A percentile compares a stretch with the other conserved stretches of the same genome.
Evolutionary conservation across 2,888 invertebrate species (phyloP).

Genomic region (Stratiomys singularior): DNA sequence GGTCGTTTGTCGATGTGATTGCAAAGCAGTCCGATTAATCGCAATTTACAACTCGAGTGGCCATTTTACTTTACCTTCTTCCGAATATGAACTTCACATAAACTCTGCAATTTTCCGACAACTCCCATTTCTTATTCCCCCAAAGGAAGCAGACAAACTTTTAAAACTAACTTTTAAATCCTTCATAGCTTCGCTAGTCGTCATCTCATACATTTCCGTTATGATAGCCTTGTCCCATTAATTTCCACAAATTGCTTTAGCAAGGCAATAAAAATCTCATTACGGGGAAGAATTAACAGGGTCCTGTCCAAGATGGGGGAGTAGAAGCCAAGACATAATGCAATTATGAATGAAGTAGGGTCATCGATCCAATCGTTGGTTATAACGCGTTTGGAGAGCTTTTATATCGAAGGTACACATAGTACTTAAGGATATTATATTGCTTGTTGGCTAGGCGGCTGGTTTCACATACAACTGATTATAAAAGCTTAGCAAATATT

Average conservation of each 20-base stretch:
- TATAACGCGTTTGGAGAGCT: too few species aligned
- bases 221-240: slow-evolving; percentile 40
- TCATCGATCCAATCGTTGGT: slow-evolving; percentile 26
- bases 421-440: too few species aligned
- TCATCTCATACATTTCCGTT: slow-evolving; percentile 23
- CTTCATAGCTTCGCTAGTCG: slow-evolving; percentile 25
- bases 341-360: slow-evolving; percentile 19
- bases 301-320: neutral
- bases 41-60: too few species aligned
- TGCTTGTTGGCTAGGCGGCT: too few species aligned
- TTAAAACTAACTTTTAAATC: slow-evolving; percentile 40
- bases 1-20: too few species aligned
- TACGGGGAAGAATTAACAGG: slow-evolving; percentile 31
- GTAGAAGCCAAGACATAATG: neutral
- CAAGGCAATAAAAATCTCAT: slow-evolving; percentile 44
- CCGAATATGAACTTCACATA: neutral
- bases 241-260: slow-evolving; percentile 44
- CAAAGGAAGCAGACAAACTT: slow-evolving; percentile 9
- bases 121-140: too few species aligned
- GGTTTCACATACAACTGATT: too few species aligned
- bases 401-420: too few species aligned
- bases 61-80: neutral
- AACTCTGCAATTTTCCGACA: too few species aligned
- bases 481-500: too few species aligned
- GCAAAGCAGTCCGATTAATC: too few species aligned